phyloP scores from a whole-genome alignment of 2,888 invertebrate genomes.

The Lycophotia porphyrea region DNA sequence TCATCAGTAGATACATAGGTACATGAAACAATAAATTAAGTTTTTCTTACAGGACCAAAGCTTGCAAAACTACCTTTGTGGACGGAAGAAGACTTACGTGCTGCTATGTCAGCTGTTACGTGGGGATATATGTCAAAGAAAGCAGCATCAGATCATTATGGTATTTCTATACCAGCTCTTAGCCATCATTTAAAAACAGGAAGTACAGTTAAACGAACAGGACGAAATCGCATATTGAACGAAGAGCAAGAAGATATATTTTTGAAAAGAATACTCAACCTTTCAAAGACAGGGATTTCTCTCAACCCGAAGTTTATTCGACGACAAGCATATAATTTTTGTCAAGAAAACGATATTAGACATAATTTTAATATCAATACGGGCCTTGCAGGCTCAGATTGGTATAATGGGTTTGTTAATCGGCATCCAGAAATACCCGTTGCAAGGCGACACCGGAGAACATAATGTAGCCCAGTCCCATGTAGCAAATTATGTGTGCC shows the following conservation, averaged over 20 bases:
- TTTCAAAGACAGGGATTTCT: neutral
- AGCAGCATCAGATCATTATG: slow-evolving; percentile 21
- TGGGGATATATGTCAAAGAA: slow-evolving; percentile 21
- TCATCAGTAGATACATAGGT: neutral
- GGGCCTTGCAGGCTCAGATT: slow-evolving; percentile 13
- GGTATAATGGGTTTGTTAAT: slow-evolving; percentile 23
- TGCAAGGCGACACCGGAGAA: slow-evolving; percentile 2
- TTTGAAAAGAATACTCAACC: slow-evolving; percentile 9
- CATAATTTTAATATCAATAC: slow-evolving; percentile 12
- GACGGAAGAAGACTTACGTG: slow-evolving; percentile 24
- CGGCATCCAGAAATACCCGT: slow-evolving; percentile 26
- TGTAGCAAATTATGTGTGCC: slow-evolving; percentile 1
- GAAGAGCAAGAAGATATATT: slow-evolving; percentile 24
- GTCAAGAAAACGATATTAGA: slow-evolving; percentile 4
- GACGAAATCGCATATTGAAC: slow-evolving; percentile 31
- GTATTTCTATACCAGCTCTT: slow-evolving; percentile 30
- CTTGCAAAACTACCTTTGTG: slow-evolving; percentile 3
- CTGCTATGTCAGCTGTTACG: slow-evolving; percentile 26
- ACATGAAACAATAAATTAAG: neutral
- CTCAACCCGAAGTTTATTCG: slow-evolving; percentile 18
- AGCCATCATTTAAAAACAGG: slow-evolving; percentile 24
- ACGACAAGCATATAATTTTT: slow-evolving; percentile 23
- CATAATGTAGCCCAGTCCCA: neutral
- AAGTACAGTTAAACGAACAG: slow-evolving; percentile 25
- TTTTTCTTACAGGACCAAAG: slow-evolving; percentile 5